Evolutionary conservation across 1,140 invertebrate species (phyloP).

Genomic region (Condylostylus longicornis): DNA sequence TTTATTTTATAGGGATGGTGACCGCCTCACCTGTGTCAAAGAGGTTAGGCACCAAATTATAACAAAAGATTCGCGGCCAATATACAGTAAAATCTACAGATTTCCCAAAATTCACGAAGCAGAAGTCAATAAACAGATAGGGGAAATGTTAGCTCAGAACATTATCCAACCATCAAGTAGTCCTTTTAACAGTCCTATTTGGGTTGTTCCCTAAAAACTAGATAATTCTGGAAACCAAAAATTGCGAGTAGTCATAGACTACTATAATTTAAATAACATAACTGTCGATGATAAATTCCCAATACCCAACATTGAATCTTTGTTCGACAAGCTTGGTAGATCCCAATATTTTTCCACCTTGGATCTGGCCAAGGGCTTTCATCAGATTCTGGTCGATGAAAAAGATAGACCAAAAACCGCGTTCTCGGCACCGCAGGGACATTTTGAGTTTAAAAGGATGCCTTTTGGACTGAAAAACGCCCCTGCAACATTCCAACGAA

Average conservation of each 20-base stretch:
- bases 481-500: too few species aligned
- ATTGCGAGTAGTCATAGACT: conserved; percentile 26
- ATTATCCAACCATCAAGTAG: conserved; percentile 16
- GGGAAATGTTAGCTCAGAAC: neutral
- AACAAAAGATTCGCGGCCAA: too few species aligned
- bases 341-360: conserved; percentile 29
- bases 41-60: too few species aligned
- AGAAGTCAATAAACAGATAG: neutral
- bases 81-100: neutral
- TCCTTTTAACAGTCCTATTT: conserved; percentile 25
- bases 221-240: conserved; percentile 9
- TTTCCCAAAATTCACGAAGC: neutral
- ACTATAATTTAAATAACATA: conserved; percentile 23
- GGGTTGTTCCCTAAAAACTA: conserved; percentile 10
- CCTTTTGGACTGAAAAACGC: too few species aligned
- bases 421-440: conserved; percentile 23
- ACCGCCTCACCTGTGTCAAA: too few species aligned
- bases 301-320: conserved; percentile 28
- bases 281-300: conserved; percentile 31
- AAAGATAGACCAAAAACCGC: conserved; percentile 32
- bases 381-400: conserved; percentile 32
- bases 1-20: too few species aligned
- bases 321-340: conserved; percentile 27
- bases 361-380: conserved; percentile 35
- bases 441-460: conserved; percentile 17